phyloP scores from a whole-genome alignment of 2,113 vertebrate genomes.

The Apodemus speciosus region DNA sequence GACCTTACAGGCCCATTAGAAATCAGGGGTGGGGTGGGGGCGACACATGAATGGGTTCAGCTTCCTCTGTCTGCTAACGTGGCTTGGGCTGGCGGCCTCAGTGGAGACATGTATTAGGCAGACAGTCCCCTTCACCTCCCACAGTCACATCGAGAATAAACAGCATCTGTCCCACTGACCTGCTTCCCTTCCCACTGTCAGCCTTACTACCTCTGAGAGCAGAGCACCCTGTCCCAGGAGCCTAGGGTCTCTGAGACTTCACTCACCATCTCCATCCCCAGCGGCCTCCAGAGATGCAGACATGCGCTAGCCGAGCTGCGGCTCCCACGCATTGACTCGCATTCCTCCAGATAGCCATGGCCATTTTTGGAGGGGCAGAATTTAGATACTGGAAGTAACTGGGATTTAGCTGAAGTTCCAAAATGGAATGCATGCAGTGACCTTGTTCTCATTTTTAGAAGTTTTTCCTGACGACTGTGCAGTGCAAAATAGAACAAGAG shows the following conservation, averaged over 20 bases:
- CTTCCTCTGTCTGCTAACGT: background rate
- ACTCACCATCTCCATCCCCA: background rate
- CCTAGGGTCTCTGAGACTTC: background rate
- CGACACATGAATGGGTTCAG: rapidly evolving
- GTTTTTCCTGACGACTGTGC: background rate
- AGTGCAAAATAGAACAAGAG: background rate
- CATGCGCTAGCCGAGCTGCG: too few relatives aligned
- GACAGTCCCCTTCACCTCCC: background rate
- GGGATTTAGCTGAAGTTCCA: background rate
- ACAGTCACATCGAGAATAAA: background rate
- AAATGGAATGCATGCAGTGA: too few relatives aligned
- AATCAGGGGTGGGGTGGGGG: too few relatives aligned
- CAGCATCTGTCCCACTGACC: background rate
- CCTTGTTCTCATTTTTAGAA: background rate
- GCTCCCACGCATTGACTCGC: background rate
- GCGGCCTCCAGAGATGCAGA: rapidly evolving
- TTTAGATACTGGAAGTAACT: background rate
- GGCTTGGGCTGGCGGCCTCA: background rate
- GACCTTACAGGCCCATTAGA: background rate
- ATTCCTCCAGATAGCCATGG: background rate
- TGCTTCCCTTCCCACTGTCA: background rate
- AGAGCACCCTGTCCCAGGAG: background rate
- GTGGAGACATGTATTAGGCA: background rate
- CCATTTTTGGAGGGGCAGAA: slow-evolving; percentile 40
- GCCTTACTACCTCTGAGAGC: background rate